A percentile compares a stretch with the other conserved stretches of the same genome.
These are phyloP conservation scores for Falcunculus frontatus DNA, from an alignment of 2,113 vertebrate genomes.

Conservation along the genomic window DNA sequence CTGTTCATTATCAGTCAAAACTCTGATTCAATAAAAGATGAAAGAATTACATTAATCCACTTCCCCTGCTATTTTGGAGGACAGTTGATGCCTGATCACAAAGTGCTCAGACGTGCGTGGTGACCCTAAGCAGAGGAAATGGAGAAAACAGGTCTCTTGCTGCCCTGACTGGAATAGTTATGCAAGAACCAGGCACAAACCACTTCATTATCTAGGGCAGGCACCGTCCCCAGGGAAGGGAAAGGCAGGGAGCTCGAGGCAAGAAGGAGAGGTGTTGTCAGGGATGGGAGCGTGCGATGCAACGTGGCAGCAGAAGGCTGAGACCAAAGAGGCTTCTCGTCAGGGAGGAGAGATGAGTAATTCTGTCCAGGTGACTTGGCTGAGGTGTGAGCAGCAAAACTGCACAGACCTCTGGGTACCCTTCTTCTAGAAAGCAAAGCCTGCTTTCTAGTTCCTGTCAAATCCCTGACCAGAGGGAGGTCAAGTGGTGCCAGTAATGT, in stretches of 20 bases:
- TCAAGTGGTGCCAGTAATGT: not conserved
- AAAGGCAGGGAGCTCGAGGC: not conserved
- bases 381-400: not conserved
- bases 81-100: not conserved
- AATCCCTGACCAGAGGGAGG: not conserved
- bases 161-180: not conserved
- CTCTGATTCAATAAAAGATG: not conserved
- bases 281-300: fast-evolving
- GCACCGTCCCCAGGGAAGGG: not conserved
- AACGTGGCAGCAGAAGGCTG: not conserved
- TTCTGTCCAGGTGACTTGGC: not conserved
- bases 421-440: not conserved
- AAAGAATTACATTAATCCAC: not conserved
- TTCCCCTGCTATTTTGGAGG: not conserved
- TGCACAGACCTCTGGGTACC: not conserved
- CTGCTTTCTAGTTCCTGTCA: not conserved
- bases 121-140: not conserved
- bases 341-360: not conserved
- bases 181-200: not conserved
- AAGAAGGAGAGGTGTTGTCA: not conserved
- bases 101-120: not conserved
- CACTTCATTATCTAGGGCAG: not conserved
- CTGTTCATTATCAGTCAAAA: not conserved
- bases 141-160: not conserved
- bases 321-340: not conserved